These are phyloP conservation scores for Sweltsa coloradensis DNA, from an alignment of 1,140 invertebrate species.

Conservation along the genomic window DNA sequence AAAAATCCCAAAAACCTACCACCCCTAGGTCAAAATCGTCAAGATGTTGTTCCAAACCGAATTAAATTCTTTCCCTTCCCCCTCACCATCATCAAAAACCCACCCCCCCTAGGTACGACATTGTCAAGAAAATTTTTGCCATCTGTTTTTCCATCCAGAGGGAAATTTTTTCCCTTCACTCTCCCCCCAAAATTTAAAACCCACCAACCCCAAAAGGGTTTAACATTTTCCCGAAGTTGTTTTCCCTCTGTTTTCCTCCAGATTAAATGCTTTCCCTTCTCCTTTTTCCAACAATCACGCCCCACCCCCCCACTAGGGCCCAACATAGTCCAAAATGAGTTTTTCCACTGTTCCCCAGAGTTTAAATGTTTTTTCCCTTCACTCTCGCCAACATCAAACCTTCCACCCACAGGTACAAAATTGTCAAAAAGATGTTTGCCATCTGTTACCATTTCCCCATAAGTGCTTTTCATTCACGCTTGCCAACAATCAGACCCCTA, in stretches of 20 bases:
- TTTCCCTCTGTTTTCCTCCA: slow-evolving; percentile 82
- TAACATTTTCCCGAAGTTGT: slow-evolving; percentile 74
- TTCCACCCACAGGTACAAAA: slow-evolving; percentile 66
- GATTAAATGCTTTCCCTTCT: slow-evolving; percentile 81
- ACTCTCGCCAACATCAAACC: slow-evolving; percentile 50
- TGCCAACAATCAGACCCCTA: slow-evolving; percentile 51
- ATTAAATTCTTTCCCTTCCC: slow-evolving; percentile 75
- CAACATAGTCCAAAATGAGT: slow-evolving; percentile 77
- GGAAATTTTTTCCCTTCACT: slow-evolving; percentile 72
- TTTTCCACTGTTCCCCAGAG: slow-evolving; percentile 84
- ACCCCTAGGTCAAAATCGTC: no score
- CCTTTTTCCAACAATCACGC: slow-evolving; percentile 52
- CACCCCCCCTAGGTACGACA: slow-evolving; percentile 70
- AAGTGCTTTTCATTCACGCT: slow-evolving; percentile 68
- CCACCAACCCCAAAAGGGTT: slow-evolving; percentile 69
- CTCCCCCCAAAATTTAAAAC: slow-evolving; percentile 53
- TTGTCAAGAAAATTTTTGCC: slow-evolving; percentile 81
- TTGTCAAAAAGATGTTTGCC: slow-evolving; percentile 80
- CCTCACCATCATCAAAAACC: slow-evolving; percentile 51
- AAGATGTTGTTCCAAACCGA: no score
- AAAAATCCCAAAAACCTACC: no score
- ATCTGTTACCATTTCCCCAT: slow-evolving; percentile 88
- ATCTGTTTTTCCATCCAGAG: slow-evolving; percentile 86
- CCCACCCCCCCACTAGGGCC: slow-evolving; percentile 66
- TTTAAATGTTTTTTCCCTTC: slow-evolving; percentile 76